phyloP scores from a whole-genome alignment of 1,140 invertebrate genomes.

The Anastatus disparis region DNA sequence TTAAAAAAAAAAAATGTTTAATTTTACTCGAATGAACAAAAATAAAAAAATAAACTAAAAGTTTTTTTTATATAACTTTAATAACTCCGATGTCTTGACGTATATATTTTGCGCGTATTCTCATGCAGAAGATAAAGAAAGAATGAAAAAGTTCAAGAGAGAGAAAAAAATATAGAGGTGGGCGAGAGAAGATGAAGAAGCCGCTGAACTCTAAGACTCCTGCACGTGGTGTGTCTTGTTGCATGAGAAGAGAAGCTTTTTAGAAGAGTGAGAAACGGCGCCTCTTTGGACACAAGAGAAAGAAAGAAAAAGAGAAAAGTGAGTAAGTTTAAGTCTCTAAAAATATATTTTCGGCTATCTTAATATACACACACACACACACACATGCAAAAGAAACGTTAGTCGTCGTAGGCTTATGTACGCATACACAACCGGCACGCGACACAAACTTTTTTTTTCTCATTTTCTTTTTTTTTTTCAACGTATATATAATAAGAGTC shows the following conservation, averaged over 20 bases:
- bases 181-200: constrained; percentile 17
- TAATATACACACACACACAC: not conserved
- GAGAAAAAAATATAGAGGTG: not conserved
- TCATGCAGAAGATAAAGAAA: not conserved
- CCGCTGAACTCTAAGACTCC: constrained; percentile 37
- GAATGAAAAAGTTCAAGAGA: not conserved
- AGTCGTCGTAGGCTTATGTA: too few relatives aligned
- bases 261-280: not conserved
- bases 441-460: constrained; percentile 5
- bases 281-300: too few relatives aligned
- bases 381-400: too few relatives aligned
- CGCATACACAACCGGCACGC: not conserved
- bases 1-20: too few relatives aligned
- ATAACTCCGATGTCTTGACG: too few relatives aligned
- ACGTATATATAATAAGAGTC: too few relatives aligned
- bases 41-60: too few relatives aligned
- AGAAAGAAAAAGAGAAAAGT: not conserved
- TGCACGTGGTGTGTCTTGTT: constrained; percentile 27
- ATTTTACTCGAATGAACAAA: too few relatives aligned
- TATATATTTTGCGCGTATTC: too few relatives aligned
- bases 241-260: not conserved
- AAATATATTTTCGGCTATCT: constrained; percentile 21
- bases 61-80: too few relatives aligned
- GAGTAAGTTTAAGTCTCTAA: not conserved
- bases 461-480: not conserved